Conservation (phyloP, 2,888 invertebrate genomes). For the Drosophila barbarae region DNA sequence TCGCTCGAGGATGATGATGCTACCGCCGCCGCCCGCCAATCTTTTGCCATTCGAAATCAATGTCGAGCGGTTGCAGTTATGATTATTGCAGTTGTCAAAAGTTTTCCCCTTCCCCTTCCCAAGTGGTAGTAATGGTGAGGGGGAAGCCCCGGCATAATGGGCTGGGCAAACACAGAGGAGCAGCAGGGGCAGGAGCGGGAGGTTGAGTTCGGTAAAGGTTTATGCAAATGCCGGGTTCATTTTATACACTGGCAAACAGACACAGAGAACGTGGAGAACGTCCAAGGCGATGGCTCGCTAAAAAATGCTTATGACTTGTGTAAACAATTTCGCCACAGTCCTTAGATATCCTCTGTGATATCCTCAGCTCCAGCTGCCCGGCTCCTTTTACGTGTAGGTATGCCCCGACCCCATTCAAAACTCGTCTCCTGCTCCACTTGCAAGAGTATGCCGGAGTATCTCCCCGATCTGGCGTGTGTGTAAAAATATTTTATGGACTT, state of each 20-base stretch:
- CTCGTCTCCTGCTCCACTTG: conserved; percentile 10
- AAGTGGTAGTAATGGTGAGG: conserved; percentile 1
- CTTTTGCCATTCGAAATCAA: conserved; percentile 64
- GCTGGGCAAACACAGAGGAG: conserved; percentile 37
- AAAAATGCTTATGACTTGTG: conserved; percentile 74
- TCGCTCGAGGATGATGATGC: conserved; percentile 17
- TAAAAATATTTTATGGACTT: conserved; percentile 71
- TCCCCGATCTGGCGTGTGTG: conserved; percentile 38
- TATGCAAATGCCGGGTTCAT: conserved; percentile 62
- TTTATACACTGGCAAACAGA: conserved; percentile 64
- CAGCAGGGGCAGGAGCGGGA: background rate
- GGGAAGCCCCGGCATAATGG: conserved; percentile 36
- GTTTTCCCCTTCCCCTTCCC: conserved; percentile 34
- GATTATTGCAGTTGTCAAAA: conserved; percentile 72
- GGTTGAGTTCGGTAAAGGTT: conserved; percentile 52
- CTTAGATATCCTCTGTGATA: conserved; percentile 16
- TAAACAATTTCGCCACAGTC: conserved; percentile 62
- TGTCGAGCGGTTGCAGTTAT: conserved; percentile 67
- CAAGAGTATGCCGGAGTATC: conserved; percentile 18
- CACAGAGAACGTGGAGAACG: conserved; percentile 15
- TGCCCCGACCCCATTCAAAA: conserved; percentile 37
- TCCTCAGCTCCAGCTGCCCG: conserved; percentile 4
- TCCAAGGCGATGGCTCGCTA: conserved; percentile 63
- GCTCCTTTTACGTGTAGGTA: conserved; percentile 63
- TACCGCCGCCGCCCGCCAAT: conserved; percentile 50